Evolutionary conservation across 2,797 vertebrate genomes (phyloP).

Genomic region (Aplochiton taeniatus): DNA sequence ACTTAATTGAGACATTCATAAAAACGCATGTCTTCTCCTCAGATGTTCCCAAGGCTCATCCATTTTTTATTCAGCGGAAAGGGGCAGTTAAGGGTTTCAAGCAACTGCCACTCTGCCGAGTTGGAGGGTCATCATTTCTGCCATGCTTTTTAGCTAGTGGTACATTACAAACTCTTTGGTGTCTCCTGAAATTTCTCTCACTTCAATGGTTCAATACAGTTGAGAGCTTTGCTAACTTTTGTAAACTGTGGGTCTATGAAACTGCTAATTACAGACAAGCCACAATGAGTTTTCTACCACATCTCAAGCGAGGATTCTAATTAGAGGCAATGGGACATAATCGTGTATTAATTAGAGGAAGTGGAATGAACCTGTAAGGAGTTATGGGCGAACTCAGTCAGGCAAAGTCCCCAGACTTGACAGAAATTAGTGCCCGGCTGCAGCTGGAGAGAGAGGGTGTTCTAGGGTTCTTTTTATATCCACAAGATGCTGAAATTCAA

Average conservation of each 20-base stretch:
- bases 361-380: conserved; percentile 23
- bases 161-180: background rate
- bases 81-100: background rate
- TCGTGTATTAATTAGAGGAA: conserved; percentile 49
- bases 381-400: conserved; percentile 12
- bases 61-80: conserved; percentile 33
- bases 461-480: conserved; percentile 3
- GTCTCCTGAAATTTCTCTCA: too few species aligned
- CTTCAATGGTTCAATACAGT: too few species aligned
- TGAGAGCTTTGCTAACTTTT: background rate
- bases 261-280: conserved; percentile 18
- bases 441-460: background rate
- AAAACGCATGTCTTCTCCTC: conserved; percentile 20
- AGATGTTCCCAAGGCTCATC: conserved; percentile 37
- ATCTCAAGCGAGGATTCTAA: conserved; percentile 37
- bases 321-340: conserved; percentile 46
- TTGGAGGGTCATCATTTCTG: background rate
- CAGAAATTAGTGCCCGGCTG: background rate
- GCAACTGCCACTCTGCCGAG: background rate
- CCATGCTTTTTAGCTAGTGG: background rate
- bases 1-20: conserved; percentile 55
- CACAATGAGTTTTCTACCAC: conserved; percentile 24
- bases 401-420: conserved; percentile 25
- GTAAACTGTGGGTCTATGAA: conserved; percentile 3
- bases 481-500: conserved; percentile 8